A percentile compares a stretch with the other conserved stretches of the same genome.
Evolutionary conservation across 2,797 vertebrate genomes (phyloP).

Genomic region (Gouania willdenowi): DNA sequence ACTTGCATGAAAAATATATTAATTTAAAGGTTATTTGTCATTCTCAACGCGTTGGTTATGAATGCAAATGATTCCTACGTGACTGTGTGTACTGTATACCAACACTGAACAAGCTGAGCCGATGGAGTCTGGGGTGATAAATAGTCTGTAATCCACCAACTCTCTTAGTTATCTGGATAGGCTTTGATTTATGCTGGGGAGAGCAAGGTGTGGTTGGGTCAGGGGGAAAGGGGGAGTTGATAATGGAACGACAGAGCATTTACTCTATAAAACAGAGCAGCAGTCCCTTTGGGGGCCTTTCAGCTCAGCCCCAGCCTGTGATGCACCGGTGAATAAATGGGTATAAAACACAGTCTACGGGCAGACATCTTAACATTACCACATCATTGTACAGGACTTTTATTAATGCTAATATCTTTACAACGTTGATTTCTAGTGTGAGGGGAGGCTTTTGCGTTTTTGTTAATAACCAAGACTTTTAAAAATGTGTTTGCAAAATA

Average conservation of each 20-base stretch:
- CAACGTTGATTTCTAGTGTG: not conserved
- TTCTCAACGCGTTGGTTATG: no score
- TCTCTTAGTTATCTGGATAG: constrained; percentile 27
- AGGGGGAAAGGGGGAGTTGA: constrained; percentile 3
- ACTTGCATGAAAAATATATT: no score
- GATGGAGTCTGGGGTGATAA: constrained; percentile 16
- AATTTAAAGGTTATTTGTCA: no score
- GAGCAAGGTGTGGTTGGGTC: constrained; percentile 17
- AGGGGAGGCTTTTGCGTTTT: no score
- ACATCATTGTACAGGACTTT: constrained; percentile 4
- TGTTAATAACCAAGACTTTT: no score
- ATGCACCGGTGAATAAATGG: constrained; percentile 17
- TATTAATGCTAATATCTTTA: not conserved
- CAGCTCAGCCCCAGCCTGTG: constrained; percentile 14
- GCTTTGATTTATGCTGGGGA: constrained; percentile 38
- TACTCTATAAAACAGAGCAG: constrained; percentile 29
- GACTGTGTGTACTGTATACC: not conserved
- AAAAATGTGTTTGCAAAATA: no score
- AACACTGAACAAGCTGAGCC: constrained; percentile 21
- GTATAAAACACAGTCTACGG: constrained; percentile 19
- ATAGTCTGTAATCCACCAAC: constrained; percentile 28
- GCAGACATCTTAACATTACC: constrained; percentile 5
- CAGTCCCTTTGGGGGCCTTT: constrained; percentile 28
- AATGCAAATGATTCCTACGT: no score
- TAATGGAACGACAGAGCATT: constrained; percentile 30